Base-by-base conservation (phyloP, 2,888 invertebrate species). In the Carpatolechia fugitivella region DNA sequence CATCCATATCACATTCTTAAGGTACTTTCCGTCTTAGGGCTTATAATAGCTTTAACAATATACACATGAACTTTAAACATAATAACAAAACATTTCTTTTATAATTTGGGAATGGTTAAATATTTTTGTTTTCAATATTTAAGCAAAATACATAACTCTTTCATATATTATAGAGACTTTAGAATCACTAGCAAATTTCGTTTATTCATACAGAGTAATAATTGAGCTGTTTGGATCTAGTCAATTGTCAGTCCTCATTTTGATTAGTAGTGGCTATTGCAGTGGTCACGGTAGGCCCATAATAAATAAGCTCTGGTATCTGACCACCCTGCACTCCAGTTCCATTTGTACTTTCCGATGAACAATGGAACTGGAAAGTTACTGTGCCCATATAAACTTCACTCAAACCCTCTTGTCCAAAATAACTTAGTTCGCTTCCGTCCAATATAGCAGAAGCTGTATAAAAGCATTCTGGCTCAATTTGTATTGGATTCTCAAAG, bases 301-400 rank as follows among this genome's bases (percentile, higher is more conserved):
- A 98, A 82, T 98, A 98, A 72, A 98, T 97, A 58, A 98, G 92
- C 90, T 99, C 98, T 2, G 98, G 98, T 75, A 99, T 98, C 85
- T 99, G 98, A 40, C 98, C 98, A 47, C 98, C 98, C 85, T 98
- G 98, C 3, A 98, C 98, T 7, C 98, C 98, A 0, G 98, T 99
- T 48, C 98, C 98, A 73, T 99, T 99, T 54, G 98, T 99, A 87
- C 98, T 98, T 78, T 98, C 98, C 5, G 97, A 97, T 52, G 98
- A 98, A 85, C 98, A 98, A 84, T 98, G 98, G 87, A 98, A 99
- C 88, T 98, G 98, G 90, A 98, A 98, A 60, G 97, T 97, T 56
- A 98, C 98, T 74, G 95, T 95, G 3, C 97, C 97, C 80, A 97
- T 96, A 55, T 95, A 95, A 41, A 98, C 96, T 85, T 98, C 98